Evolutionary conservation across 2,797 vertebrate species (phyloP), one percentile per base, ranked within the genome.

Genomic region (Rallus crepitans): DNA sequence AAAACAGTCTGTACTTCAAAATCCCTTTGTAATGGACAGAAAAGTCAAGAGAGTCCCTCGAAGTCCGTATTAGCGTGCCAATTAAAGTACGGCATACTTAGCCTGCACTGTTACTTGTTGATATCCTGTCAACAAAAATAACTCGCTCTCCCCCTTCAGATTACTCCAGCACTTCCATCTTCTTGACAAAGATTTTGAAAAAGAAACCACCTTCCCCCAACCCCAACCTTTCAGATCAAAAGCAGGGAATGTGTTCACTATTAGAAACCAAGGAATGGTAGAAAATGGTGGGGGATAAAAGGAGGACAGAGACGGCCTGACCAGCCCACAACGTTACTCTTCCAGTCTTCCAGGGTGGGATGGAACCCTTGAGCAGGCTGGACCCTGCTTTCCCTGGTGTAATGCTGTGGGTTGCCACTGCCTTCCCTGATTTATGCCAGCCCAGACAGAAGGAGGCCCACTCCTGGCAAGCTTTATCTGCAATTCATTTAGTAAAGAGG

Each of bases 401-500:
- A 48, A 76, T 0, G 1, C 61, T 83, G 66, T 39, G 64, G 82
- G 64, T 78, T 82, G 64, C 64, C 1, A 4, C 64, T 56, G 61
- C 55, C 17, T 70, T 79, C 72, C 71, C 71, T 89, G 75, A 78
- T 71, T 84, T 47, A 21, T 19, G 1, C 64, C 53, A 37, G 45
- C 50, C 61, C 1, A 0, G 16, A 9, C 48, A 89, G 73, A 52
- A 63, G 77, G 91, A 84, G 91, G 52, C 95, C 80, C 89, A 40
- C 52, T 94, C 33, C 85, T 88, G 86, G 81, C 75, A 95, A 93
- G 71, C 6, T 85, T 95, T 87, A 68, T 89, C 88, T 87, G 92
- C 93, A 95, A 61, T 92, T 95, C 92, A 89, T 96, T 96, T 92
- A 89, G 78, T 45, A 95, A 89, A 87, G 88, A 94, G 88, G 93